Conservation (phyloP, 2,113 vertebrate species). For the Donacobius atricapilla region DNA sequence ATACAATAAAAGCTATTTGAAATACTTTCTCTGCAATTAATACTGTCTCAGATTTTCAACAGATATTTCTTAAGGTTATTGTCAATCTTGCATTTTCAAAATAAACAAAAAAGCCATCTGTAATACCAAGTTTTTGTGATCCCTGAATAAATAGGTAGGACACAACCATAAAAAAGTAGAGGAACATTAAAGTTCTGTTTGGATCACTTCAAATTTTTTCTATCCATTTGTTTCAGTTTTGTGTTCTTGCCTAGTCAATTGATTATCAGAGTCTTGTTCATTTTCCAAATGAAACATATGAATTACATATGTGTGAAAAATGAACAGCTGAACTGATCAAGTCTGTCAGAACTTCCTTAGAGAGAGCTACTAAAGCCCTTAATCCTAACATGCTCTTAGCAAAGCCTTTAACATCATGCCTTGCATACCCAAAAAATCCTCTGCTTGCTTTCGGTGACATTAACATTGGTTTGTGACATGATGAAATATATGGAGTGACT, state of each 20-base stretch:
- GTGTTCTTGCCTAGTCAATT: not conserved
- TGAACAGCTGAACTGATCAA: not conserved
- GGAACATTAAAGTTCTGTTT: not conserved
- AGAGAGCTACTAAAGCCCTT: not conserved
- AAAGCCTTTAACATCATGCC: not conserved
- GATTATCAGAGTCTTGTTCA: not conserved
- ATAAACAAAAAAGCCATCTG: not conserved
- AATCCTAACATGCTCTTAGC: not conserved
- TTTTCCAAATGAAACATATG: not conserved
- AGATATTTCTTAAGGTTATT: not conserved
- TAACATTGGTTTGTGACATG: not conserved
- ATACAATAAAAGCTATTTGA: not conserved
- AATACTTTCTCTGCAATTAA: not conserved
- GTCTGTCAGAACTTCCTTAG: not conserved
- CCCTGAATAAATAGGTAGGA: not conserved
- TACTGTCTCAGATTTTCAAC: not conserved
- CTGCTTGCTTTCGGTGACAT: not conserved
- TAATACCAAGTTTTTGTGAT: not conserved
- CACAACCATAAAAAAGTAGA: not conserved
- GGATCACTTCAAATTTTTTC: not conserved
- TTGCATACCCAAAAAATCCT: constrained; percentile 12
- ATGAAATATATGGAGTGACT: not conserved
- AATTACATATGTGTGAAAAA: not conserved
- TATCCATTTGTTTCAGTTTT: not conserved
- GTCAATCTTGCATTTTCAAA: not conserved